Evolutionary conservation across 2,797 vertebrate genomes (phyloP).

Genomic region (Uromys caudimaculatus): DNA sequence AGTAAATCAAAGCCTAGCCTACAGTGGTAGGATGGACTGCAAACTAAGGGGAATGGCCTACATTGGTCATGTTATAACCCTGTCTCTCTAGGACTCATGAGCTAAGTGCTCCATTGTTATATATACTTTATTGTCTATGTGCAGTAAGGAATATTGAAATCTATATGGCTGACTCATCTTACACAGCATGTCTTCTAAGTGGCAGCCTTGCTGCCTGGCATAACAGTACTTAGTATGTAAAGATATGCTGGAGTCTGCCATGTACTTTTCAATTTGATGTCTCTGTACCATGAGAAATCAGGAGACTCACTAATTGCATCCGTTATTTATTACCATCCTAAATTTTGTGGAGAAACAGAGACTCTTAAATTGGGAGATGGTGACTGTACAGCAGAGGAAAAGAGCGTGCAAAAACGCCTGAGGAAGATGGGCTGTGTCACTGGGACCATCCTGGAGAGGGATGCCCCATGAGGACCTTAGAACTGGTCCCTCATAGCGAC

Average conservation of each 20-base stretch:
- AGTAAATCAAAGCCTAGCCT: not conserved
- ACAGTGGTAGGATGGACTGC: not conserved
- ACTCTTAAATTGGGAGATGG: not conserved
- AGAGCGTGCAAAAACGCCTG: not conserved
- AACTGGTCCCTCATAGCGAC: not conserved
- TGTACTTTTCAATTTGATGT: not conserved
- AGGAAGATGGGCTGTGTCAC: not conserved
- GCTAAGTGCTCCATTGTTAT: not conserved
- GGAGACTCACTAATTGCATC: not conserved
- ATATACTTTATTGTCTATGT: not conserved
- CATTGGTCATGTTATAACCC: not conserved
- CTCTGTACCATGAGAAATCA: not conserved
- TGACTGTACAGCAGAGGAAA: not conserved
- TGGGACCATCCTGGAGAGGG: too few relatives aligned
- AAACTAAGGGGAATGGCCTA: not conserved
- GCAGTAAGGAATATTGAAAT: constrained; percentile 21
- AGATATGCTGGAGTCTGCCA: not conserved
- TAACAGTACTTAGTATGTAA: not conserved
- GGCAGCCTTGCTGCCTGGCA: not conserved
- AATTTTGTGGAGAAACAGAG: not conserved
- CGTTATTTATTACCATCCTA: not conserved
- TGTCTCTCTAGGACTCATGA: not conserved
- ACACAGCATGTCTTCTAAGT: not conserved
- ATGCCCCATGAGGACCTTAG: not conserved
- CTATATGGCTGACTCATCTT: not conserved